Percentiles rank a stretch among this genome's conserved stretches.
These are phyloP conservation scores for Oxystoma pomonae DNA, from an alignment of 2,888 invertebrate genomes.

Conservation along the genomic window DNA sequence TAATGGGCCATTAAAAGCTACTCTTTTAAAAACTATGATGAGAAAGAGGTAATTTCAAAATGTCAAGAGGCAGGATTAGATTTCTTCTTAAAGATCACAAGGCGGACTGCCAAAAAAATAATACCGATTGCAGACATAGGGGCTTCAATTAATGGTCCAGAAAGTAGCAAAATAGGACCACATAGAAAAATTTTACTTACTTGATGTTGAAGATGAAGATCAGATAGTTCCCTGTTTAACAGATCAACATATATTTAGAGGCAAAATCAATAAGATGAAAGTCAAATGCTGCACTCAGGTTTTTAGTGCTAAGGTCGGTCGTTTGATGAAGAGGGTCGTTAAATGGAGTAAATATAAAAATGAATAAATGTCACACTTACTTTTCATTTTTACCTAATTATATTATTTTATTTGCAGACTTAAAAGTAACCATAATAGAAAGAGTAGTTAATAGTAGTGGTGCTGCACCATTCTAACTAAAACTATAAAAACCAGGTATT, in stretches of 20 bases:
- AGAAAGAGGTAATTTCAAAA: background rate
- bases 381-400: no score
- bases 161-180: conserved; percentile 21
- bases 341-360: background rate
- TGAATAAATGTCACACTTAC: no score
- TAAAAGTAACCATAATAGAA: no score
- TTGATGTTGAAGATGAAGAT: conserved; percentile 19
- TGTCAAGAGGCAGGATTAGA: conserved; percentile 19
- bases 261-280: conserved; percentile 27
- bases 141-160: background rate
- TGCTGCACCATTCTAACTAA: no score
- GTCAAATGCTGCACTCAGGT: conserved; percentile 24
- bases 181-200: conserved; percentile 19
- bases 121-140: background rate
- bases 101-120: background rate
- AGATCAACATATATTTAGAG: conserved; percentile 20
- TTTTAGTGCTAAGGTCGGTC: conserved; percentile 1
- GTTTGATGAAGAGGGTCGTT: background rate
- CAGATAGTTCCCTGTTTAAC: no score
- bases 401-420: no score
- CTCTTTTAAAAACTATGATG: background rate
- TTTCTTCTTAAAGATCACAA: background rate
- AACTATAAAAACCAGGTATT: no score
- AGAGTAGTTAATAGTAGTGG: no score
- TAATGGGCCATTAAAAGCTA: conserved; percentile 3